Base-by-base conservation (phyloP, 2,888 invertebrate genomes). In the Artemia sp. region DNA sequence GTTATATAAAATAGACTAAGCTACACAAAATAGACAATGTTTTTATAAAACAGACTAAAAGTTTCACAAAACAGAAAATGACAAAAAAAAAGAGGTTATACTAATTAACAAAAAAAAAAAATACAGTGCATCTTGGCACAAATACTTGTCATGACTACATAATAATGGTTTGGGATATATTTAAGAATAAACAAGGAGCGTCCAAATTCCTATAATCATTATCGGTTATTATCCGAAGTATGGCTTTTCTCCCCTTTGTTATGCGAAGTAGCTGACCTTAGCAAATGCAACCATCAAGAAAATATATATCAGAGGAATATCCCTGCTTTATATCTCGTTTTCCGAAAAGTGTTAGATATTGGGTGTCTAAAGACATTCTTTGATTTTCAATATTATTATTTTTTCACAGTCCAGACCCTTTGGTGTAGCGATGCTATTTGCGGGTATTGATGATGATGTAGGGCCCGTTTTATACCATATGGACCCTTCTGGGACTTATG, bases 401-500 rank as follows among this genome's bases (percentile, higher is more conserved):
- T 38, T 12, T 70, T 67, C 11, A 69, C 14, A 52, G 14, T 69
- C 67, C 72, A 69, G 98, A 72, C 98, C 98, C 6, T 99, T 98
- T 81, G 98, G 98, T 72, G 98, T 99, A 19, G 98, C 98, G 24
- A 90, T 99, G 77, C 83, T 99, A 75, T 96, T 98, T 82, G 98
- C 96, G 74, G 85, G 86, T 51, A 79, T 90, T 75, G 97, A 98
- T 78, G 89, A 90, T 76, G 78, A 80, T 70, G 90, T 90, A 76
- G 93, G 95, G 1, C 93, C 97, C 1, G 92, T 92, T 76, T 78
- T 97, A 72, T 97, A 88, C 83, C 97, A 98, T 78, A 93, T 99
- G 91, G 98, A 99, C 79, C 98, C 97, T 9, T 96, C 95, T 64
- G 96, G 96, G 51, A 99, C 98, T 0, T 98, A 93, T 79, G 93